Percentiles rank a stretch among this genome's conserved stretches.
Conservation (phyloP, 2,113 vertebrate genomes). For the Setophaga petechia region DNA sequence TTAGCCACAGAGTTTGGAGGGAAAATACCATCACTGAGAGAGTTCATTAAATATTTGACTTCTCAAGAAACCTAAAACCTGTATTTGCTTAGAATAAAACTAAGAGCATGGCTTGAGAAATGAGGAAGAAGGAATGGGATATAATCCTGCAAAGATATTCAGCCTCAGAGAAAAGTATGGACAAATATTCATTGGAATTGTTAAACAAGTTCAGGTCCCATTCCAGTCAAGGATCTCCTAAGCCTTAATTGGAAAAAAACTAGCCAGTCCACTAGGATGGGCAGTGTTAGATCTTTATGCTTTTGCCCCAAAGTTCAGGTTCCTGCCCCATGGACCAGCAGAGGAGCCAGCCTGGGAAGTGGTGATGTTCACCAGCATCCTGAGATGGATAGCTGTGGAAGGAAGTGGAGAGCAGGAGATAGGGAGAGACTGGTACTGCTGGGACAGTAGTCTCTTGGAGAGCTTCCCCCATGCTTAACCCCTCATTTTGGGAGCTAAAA, state of each 20-base stretch:
- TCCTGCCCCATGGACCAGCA: background rate
- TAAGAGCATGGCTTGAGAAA: background rate
- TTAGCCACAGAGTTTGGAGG: background rate
- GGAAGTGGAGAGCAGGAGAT: background rate
- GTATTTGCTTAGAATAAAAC: background rate
- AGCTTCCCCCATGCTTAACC: background rate
- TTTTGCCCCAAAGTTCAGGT: background rate
- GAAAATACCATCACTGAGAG: background rate
- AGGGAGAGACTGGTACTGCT: background rate
- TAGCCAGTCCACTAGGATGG: background rate
- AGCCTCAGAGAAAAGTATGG: background rate
- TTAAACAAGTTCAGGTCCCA: background rate
- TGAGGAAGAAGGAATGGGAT: background rate
- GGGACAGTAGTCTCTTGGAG: background rate
- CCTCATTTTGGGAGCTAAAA: background rate
- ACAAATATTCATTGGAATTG: background rate
- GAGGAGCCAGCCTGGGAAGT: background rate
- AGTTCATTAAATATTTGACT: background rate
- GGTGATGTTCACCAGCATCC: background rate
- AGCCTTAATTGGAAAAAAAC: background rate
- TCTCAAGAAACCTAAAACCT: background rate
- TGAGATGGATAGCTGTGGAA: background rate
- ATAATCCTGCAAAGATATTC: background rate
- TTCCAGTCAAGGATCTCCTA: background rate
- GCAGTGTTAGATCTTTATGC: background rate